Base-by-base conservation (phyloP, 2,888 invertebrate genomes). In the Dryobota labecula region DNA sequence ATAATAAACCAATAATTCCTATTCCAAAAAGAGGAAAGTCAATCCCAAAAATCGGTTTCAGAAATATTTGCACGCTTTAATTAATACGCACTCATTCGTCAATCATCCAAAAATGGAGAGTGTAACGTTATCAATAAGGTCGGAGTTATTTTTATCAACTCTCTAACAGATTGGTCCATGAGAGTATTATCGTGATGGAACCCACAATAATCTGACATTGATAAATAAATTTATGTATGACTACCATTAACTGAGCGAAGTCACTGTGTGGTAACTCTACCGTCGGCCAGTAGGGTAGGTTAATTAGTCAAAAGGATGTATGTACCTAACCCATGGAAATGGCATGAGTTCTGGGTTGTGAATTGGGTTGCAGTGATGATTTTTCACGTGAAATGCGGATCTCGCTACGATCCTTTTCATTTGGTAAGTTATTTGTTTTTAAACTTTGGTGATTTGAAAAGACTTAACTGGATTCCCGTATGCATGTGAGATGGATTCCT, bases 161-260 rank as follows among this genome's bases (percentile, higher is more conserved):
- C n/a, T 43, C 20, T 36, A 53, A 61, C 73, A 58, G n/a, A 84
- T 70, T 54, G 47, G n/a, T 61, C 43, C 18, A 24, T 43, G 6
- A 54, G 67, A 73, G 60, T 62, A 57, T 69, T 83, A 76, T 73
- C 62, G 36, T 54, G 73, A 70, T 64, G 51, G 11, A 70, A 43
- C 30, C 38, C 60, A 70, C 57, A 74, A 74, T 76, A 73, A 86
- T 76, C 72, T 78, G 85, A 85, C 84, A 75, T 68, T 85, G 85
- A 85, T 81, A 66, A 78, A 86, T n/a, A n/a, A n/a, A n/a, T n/a
- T n/a, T n/a, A n/a, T 85, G 77, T 77, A 76, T 63, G 77, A 77
- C 61, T 79, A 73, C 77, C 13, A 66, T 70, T 82, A 76, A 51
- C 54, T 43, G 27, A 33, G 45, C 18, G 18, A 64, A 47, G 61